Evolutionary conservation across 2,113 vertebrate genomes (phyloP).

Genomic region (Asarcornis scutulata): DNA sequence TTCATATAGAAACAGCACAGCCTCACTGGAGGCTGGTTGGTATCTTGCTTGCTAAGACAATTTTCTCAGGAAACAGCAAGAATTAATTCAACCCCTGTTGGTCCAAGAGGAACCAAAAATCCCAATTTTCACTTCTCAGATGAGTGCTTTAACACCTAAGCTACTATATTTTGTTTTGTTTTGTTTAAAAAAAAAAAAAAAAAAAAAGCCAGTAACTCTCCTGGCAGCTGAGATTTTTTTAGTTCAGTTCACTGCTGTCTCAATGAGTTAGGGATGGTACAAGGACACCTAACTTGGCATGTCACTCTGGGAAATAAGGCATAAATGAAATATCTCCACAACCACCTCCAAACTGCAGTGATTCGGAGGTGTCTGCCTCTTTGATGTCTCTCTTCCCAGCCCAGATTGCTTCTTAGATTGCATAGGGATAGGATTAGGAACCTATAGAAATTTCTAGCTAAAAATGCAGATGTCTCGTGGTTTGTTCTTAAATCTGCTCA

Average conservation of each 20-base stretch:
- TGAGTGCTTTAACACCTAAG: not conserved
- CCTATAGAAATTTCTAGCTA: not conserved
- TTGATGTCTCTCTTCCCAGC: not conserved
- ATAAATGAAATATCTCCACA: slow-evolving; percentile 13
- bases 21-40: not conserved
- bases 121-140: not conserved
- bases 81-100: not conserved
- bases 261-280: not conserved
- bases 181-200: not conserved
- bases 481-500: not conserved
- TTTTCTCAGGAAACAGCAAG: not conserved
- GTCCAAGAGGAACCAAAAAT: not conserved
- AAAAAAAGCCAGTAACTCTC: not conserved
- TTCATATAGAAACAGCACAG: not conserved
- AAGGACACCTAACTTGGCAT: not conserved
- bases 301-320: not conserved
- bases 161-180: not conserved
- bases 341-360: not conserved
- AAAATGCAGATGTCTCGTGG: not conserved
- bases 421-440: not conserved
- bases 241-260: slow-evolving; percentile 42
- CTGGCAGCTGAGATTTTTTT: slow-evolving; percentile 38
- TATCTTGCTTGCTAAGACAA: not conserved
- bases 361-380: not conserved
- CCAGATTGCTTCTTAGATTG: not conserved